Evolutionary conservation across 1,140 invertebrate species (phyloP).

Genomic region (Armadillidium nasatum): DNA sequence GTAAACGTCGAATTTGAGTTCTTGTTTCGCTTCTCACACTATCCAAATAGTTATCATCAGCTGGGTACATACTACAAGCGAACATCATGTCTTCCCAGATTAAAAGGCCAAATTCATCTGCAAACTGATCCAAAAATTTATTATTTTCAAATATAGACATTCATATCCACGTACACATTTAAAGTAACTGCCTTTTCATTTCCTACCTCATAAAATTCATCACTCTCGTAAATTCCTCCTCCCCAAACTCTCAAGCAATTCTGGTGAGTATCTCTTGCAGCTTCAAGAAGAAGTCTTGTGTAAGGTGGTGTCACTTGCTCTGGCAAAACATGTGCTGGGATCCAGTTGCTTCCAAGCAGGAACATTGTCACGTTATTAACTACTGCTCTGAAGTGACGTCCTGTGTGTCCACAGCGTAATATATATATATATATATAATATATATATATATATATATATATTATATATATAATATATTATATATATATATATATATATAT

Average conservation of each 20-base stretch:
- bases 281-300: slow-evolving; percentile 58
- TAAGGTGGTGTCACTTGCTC: slow-evolving; percentile 61
- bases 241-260: slow-evolving; percentile 96
- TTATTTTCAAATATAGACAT: no score
- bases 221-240: slow-evolving; percentile 89
- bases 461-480: no score
- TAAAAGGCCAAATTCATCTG: slow-evolving; percentile 73
- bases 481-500: no score
- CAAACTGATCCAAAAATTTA: slow-evolving; percentile 46
- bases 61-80: slow-evolving; percentile 92
- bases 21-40: slow-evolving; percentile 71
- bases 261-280: slow-evolving; percentile 75
- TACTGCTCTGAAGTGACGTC: slow-evolving; percentile 56
- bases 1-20: slow-evolving; percentile 77
- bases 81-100: slow-evolving; percentile 85
- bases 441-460: no score
- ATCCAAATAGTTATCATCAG: slow-evolving; percentile 63
- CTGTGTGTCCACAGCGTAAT: slow-evolving; percentile 16
- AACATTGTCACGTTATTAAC: slow-evolving; percentile 87
- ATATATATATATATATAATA: no score
- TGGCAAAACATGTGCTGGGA: slow-evolving; percentile 82
- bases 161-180: no score
- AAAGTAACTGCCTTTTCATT: background rate
- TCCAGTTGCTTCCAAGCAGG: slow-evolving; percentile 94
- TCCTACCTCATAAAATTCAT: slow-evolving; percentile 76